Evolutionary conservation across 92 coral and sea anemone species (phyloP).

Genomic region (Parazoanthus darwini): DNA sequence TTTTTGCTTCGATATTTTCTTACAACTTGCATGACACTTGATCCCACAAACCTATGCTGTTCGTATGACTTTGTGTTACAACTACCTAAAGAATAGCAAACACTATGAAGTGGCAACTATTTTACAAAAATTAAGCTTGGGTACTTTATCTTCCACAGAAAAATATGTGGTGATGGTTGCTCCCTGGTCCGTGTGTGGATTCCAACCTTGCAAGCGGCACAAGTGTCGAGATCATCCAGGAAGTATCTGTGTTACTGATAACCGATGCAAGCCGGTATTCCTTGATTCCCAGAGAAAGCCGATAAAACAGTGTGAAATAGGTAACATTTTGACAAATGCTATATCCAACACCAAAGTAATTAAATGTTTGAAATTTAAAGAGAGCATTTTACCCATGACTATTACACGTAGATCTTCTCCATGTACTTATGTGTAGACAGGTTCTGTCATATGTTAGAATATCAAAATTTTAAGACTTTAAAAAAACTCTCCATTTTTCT

Average conservation of each 20-base stretch:
- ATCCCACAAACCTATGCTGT: neutral
- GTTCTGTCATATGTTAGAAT: no score
- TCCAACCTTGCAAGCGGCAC: constrained; percentile 45
- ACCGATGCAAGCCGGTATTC: constrained; percentile 50
- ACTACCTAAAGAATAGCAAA: no score
- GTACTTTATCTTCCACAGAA: constrained; percentile 23
- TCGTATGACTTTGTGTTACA: neutral
- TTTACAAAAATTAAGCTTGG: no score
- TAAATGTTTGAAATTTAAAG: neutral
- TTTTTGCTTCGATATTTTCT: no score
- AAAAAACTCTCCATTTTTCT: no score
- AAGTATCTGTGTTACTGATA: constrained; percentile 49
- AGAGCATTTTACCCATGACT: no score
- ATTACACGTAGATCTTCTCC: no score
- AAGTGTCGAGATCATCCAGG: constrained; percentile 39
- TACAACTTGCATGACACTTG: neutral
- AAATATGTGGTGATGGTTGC: constrained; percentile 31
- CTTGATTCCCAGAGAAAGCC: constrained; percentile 49
- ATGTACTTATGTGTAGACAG: no score
- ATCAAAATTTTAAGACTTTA: no score
- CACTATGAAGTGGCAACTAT: neutral
- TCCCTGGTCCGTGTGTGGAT: constrained; percentile 45
- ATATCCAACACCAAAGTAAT: neutral
- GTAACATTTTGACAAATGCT: constrained; percentile 7
- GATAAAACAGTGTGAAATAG: constrained; percentile 63